phyloP scores from a whole-genome alignment of 2,888 invertebrate genomes.

The Acheta domesticus region DNA sequence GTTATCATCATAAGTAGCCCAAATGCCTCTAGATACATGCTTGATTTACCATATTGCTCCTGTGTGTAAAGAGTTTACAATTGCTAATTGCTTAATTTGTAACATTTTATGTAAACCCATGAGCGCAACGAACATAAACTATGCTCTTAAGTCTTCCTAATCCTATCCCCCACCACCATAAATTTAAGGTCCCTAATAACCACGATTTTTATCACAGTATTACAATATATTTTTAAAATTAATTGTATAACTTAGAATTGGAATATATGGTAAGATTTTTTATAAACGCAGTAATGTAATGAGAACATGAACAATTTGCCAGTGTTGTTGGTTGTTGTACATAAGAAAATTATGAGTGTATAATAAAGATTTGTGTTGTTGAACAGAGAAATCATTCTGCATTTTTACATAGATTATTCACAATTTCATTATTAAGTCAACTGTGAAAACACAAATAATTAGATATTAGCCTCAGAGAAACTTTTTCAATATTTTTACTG shows the following conservation, averaged over 20 bases:
- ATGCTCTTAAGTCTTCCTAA: constrained; percentile 18
- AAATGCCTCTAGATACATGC: no score
- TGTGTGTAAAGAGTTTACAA: no score
- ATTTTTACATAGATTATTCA: constrained; percentile 4
- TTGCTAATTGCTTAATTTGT: neutral
- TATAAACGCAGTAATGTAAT: neutral
- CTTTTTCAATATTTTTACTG: neutral
- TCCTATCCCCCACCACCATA: neutral
- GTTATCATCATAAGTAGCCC: no score
- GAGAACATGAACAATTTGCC: neutral
- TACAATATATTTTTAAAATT: constrained; percentile 11
- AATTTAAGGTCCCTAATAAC: neutral
- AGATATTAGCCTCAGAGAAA: neutral
- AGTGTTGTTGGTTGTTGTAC: neutral
- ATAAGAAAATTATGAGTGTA: constrained; percentile 4
- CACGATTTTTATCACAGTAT: constrained; percentile 18
- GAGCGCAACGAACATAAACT: neutral
- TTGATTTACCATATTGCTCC: no score
- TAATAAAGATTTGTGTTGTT: neutral
- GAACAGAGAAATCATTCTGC: neutral
- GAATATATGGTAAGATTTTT: constrained; percentile 18
- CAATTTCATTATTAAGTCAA: neutral
- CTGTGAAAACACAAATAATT: neutral
- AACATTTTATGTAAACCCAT: neutral
- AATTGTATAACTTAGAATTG: neutral